These are phyloP conservation scores for Procavia capensis DNA, from an alignment of 2,113 vertebrate species.

Conservation along the genomic window DNA sequence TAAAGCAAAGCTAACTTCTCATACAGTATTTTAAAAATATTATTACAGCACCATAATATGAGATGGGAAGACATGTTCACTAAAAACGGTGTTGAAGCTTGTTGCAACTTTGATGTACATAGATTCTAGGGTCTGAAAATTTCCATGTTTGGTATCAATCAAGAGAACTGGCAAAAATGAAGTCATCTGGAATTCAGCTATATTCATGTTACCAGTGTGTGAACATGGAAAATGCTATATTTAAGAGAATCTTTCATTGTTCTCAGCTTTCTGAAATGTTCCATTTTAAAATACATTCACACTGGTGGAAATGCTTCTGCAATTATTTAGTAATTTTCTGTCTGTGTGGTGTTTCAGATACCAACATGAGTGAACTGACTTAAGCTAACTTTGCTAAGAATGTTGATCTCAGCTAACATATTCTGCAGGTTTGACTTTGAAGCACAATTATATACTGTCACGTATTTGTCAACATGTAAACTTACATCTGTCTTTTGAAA, in stretches of 20 bases:
- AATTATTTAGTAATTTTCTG: background rate
- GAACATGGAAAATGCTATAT: conserved; percentile 13
- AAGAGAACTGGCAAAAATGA: conserved; percentile 71
- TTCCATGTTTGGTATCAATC: conserved; percentile 73
- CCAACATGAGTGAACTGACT: background rate
- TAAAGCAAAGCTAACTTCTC: conserved; percentile 76
- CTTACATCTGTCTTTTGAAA: background rate
- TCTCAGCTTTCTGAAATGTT: background rate
- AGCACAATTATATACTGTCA: background rate
- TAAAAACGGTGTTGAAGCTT: conserved; percentile 38
- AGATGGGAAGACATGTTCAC: conserved; percentile 66
- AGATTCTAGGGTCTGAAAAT: conserved; percentile 74
- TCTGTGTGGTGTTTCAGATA: background rate
- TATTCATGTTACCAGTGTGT: conserved; percentile 72
- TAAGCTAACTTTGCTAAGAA: background rate
- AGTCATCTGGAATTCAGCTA: conserved; percentile 67
- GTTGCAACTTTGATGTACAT: conserved; percentile 78
- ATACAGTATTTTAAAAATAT: conserved; percentile 67
- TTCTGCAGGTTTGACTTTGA: background rate
- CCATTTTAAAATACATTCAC: background rate
- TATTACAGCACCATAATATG: conserved; percentile 55
- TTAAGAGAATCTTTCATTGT: background rate
- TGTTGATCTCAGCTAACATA: background rate
- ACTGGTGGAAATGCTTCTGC: background rate
- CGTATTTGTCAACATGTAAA: background rate